A percentile compares a stretch with the other conserved stretches of the same genome.
These are phyloP conservation scores for Oreortyx pictus DNA, from an alignment of 2,797 vertebrate species.

Conservation along the genomic window DNA sequence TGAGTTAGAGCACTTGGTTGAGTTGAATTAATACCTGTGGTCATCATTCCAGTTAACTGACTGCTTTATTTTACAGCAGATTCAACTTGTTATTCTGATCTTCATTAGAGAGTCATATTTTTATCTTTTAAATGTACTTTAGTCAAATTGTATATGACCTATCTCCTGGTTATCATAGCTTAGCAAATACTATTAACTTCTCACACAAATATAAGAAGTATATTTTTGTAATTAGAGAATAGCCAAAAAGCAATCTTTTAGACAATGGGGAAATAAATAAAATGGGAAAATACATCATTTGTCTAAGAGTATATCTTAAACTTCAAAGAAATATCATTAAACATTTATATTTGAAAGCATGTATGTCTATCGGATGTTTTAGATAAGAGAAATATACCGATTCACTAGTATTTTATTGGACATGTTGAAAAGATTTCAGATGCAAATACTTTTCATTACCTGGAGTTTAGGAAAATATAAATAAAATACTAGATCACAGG, in stretches of 20 bases:
- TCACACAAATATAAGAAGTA: not conserved
- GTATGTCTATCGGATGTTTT: not conserved
- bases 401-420: not conserved
- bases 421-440: not conserved
- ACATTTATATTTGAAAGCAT: not conserved
- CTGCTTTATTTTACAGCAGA: not conserved
- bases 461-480: not conserved
- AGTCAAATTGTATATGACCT: not conserved
- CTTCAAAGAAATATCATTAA: not conserved
- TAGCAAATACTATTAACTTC: not conserved
- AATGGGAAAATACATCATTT: not conserved
- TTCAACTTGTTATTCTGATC: not conserved
- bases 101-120: not conserved
- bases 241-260: not conserved
- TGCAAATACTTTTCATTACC: not conserved
- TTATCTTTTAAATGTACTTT: not conserved
- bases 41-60: not conserved
- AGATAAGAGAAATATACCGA: not conserved
- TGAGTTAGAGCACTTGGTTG: not conserved
- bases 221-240: not conserved
- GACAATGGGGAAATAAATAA: not conserved
- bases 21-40: not conserved
- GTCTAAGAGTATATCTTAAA: not conserved
- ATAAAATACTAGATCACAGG: not conserved
- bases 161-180: not conserved